These are phyloP conservation scores for Eudyptes chrysolophus DNA, from an alignment of 2,113 vertebrate genomes.

Conservation along the genomic window DNA sequence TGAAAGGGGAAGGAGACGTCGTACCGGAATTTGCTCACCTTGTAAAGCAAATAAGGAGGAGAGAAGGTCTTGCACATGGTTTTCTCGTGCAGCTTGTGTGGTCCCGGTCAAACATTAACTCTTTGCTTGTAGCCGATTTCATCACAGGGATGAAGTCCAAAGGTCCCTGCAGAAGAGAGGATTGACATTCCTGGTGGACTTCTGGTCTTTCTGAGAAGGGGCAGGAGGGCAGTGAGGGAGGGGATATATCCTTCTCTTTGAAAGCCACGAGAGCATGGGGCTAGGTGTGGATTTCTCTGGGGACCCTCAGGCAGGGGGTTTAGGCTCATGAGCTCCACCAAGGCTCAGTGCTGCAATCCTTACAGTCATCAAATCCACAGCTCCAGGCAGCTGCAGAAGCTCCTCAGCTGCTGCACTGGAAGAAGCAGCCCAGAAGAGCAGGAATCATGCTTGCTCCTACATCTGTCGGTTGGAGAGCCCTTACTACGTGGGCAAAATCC, in stretches of 20 bases:
- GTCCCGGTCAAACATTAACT: constrained; percentile 71
- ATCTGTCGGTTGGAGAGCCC: accelerated
- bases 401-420: not conserved
- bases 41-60: constrained; percentile 18
- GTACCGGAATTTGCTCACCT: not conserved
- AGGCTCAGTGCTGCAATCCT: not conserved
- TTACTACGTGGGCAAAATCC: not conserved
- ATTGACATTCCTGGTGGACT: not conserved
- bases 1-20: not conserved
- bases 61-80: not conserved
- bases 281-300: not conserved
- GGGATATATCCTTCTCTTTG: not conserved
- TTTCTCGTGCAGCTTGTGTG: not conserved
- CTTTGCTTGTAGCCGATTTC: not conserved
- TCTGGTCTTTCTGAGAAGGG: not conserved
- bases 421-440: not conserved
- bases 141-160: constrained; percentile 64
- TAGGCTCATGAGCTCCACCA: not conserved
- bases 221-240: not conserved
- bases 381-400: not conserved
- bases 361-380: not conserved
- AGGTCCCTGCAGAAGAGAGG: not conserved
- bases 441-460: not conserved
- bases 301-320: not conserved
- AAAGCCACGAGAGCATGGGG: not conserved